These are phyloP conservation scores for Cichladusa arquata DNA, from an alignment of 2,113 vertebrate species.

Conservation along the genomic window DNA sequence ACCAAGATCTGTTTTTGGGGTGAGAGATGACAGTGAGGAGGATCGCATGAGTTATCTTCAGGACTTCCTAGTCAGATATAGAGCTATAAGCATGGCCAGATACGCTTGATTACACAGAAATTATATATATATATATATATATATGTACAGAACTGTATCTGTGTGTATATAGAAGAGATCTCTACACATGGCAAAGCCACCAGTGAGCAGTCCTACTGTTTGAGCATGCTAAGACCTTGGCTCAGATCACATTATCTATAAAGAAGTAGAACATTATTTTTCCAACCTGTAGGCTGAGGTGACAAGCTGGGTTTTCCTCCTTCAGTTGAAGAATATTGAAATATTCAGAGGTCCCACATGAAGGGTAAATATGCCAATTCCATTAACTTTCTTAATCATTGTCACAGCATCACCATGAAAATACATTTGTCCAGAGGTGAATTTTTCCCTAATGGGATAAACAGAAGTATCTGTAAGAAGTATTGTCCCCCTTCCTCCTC, in stretches of 20 bases:
- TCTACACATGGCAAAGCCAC: background rate
- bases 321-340: background rate
- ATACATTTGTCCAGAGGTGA: background rate
- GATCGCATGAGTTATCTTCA: background rate
- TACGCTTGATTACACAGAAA: background rate
- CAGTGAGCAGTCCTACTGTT: background rate
- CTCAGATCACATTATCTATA: background rate
- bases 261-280: slow-evolving; percentile 35
- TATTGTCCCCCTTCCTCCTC: background rate
- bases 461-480: slow-evolving; percentile 13
- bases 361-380: background rate
- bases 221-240: background rate
- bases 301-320: background rate
- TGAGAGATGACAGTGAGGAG: background rate
- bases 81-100: background rate
- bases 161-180: background rate
- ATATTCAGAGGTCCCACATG: background rate
- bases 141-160: fast-evolving
- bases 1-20: background rate
- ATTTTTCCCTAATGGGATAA: slow-evolving; percentile 8
- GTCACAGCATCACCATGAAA: slow-evolving; percentile 12
- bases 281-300: background rate
- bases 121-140: background rate
- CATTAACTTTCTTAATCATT: background rate
- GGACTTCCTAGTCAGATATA: background rate